Base-by-base conservation (phyloP, 2,797 vertebrate species). In the Tarsius wallacei region DNA sequence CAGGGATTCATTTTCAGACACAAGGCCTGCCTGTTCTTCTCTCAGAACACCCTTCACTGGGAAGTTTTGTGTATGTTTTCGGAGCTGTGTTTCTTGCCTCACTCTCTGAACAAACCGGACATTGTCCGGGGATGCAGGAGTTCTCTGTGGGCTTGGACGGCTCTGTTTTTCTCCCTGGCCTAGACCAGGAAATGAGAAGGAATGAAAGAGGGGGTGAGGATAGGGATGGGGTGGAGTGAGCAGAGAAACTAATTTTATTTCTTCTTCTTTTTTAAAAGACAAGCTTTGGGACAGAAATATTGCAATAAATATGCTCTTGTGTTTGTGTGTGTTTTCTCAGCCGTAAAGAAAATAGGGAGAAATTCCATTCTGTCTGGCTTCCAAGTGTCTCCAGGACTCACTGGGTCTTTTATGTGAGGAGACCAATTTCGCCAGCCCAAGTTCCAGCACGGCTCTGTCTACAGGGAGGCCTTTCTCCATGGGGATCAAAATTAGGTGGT, bases 261-360 rank as follows among this genome's bases (percentile, higher is more conserved):
- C 95, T 98, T 95, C 91, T 97, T 42, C 94, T 94, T 92, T 95
- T 96, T 97, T 77, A 86, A 85, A 98, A 98, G 95, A 96, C 97
- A 98, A 98, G 98, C 36, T 98, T 98, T 97, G 98, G 98, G 98
- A 98, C 94, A 89, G 97, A 98, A 98, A 98, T 96, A 98, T 78
- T 21, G 96, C 96, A 97, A 97, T 98, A 99, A 98, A 98, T 90
- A 89, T 71, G 87, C 87, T 98, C 95, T 93, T 98, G 97, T 98
- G 97, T 98, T 96, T 97, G 98, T 98, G 98, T 84, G 93, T 99
- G 98, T 98, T 99, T 99, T 99, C 98, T 98, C 98, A 98, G 98
- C 98, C 99, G 98, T 97, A 98, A 98, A 97, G 98, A 98, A 99
- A 99, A 99, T 93, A 98, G 97, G 94, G 93, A 98, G 97, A 98